Percentiles rank a stretch among this genome's conserved stretches.
These are phyloP conservation scores for Battus philenor DNA, from an alignment of 1,140 invertebrate species.

Conservation along the genomic window DNA sequence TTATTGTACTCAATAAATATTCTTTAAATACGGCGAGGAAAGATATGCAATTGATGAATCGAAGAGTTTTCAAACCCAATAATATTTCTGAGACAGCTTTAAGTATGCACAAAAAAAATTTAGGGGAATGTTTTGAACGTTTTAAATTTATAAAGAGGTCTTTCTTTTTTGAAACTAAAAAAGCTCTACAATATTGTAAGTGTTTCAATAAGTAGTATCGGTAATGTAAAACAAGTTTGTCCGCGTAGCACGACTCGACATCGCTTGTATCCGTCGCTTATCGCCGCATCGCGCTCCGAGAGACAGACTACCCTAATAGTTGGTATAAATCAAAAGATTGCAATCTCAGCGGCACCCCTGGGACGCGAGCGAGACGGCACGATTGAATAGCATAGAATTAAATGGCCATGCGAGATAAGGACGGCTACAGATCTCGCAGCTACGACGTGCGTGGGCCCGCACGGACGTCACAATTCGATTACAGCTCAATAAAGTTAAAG, in stretches of 20 bases:
- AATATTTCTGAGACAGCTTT: no score
- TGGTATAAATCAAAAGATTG: constrained; percentile 76
- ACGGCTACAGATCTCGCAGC: constrained; percentile 59
- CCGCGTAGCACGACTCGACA: constrained; percentile 62
- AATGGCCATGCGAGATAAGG: constrained; percentile 71
- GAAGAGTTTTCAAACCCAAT: no score
- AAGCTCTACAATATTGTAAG: no score
- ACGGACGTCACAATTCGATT: constrained; percentile 75
- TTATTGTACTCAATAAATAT: no score
- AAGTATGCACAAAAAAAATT: no score
- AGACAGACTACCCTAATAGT: constrained; percentile 72
- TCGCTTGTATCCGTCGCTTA: constrained; percentile 59
- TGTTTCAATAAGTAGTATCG: constrained; percentile 5
- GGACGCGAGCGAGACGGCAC: constrained; percentile 70
- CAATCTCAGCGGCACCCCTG: constrained; percentile 71
- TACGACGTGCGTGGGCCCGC: constrained; percentile 39
- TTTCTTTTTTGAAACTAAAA: no score
- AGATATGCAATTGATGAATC: no score
- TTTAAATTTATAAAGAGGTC: no score
- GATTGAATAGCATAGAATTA: constrained; percentile 76
- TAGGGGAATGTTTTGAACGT: no score
- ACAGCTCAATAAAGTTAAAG: constrained; percentile 76
- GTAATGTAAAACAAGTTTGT: constrained; percentile 39
- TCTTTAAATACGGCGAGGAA: no score
- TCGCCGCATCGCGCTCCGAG: constrained; percentile 56